Base-by-base conservation (phyloP, 2,797 vertebrate species). In the Sebastes iracundus region DNA sequence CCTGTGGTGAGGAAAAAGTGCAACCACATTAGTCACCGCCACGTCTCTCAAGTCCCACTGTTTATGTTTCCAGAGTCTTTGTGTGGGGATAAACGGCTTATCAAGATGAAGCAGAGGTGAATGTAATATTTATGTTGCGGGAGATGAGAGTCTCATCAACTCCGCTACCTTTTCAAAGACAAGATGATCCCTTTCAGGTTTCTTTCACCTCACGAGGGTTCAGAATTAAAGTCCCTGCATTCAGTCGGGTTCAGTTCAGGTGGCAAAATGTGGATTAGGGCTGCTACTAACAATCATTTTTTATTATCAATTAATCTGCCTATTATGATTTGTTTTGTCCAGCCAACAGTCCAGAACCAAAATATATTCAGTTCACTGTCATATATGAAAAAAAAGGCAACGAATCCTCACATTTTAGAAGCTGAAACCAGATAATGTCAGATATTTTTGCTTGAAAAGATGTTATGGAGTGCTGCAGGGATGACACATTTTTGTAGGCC, bases 81-180 rank as follows among this genome's bases (percentile, higher is more conserved):
- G 33, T 53, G 53, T 70, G 22, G 25, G 13, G 27, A 72, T 63
- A 25, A 65, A 77, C 27, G 28, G 4, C 25, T 80, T 35, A 68
- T 76, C 61, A n/a, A 68, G 63, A 69, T 56, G 5, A 22, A 70
- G 65, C 22, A 28, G 30, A 55, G 67, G 72, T 20, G 33, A 75
- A 49, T 74, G 49, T 61, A 76, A 69, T 67, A 63, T 75, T 79
- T 64, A 64, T 58, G 32, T 25, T 28, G 53, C 1, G 5, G 35
- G 65, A 78, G 55, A 75, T 22, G 25, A 23, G 33, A 42, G 52
- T 75, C 66, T 85, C 20, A 80, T 77, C 67, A 60, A 55, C 60
- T 65, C 27, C 5, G 46, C 18, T 49, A 33, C 69, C 42, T 73
- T 64, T 53, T 84, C 62, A 72, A 58, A 75, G 66, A 60, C n/a